phyloP scores from a whole-genome alignment of 2,888 invertebrate species.

The Drosophila neutralis region DNA sequence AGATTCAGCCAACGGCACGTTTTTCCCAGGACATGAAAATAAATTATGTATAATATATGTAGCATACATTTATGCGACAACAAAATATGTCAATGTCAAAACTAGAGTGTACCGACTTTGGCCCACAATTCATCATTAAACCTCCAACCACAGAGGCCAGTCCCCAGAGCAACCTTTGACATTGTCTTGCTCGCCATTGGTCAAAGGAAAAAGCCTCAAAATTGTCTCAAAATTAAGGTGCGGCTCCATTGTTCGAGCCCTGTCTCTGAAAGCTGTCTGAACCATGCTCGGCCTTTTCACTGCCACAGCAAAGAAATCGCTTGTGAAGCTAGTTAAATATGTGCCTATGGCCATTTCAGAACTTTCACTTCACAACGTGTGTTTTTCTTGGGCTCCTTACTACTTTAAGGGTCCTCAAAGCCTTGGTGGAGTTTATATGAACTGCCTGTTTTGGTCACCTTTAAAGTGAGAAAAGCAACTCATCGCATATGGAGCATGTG shows the following conservation, averaged over 20 bases:
- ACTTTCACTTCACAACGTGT: conserved; percentile 43
- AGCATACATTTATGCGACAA: conserved; percentile 69
- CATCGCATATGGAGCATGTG: conserved; percentile 44
- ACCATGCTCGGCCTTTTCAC: conserved; percentile 31
- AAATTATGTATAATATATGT: conserved; percentile 58
- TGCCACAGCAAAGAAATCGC: conserved; percentile 51
- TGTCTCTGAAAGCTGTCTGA: conserved; percentile 32
- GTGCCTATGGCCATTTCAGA: conserved; percentile 70
- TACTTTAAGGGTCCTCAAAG: conserved; percentile 42
- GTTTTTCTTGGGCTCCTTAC: not conserved
- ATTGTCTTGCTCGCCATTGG: conserved; percentile 50
- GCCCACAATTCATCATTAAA: conserved; percentile 73
- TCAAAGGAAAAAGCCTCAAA: conserved; percentile 51
- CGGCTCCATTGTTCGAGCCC: conserved; percentile 41
- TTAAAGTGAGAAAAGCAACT: conserved; percentile 60
- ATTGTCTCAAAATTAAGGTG: conserved; percentile 71
- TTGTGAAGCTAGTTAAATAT: conserved; percentile 74
- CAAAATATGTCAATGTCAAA: conserved; percentile 77
- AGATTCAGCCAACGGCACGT: conserved; percentile 29
- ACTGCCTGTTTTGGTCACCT: conserved; percentile 56
- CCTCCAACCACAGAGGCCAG: conserved; percentile 30
- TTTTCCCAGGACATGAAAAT: conserved; percentile 38
- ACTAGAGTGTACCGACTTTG: conserved; percentile 57
- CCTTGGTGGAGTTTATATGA: conserved; percentile 35
- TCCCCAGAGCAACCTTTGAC: conserved; percentile 55